These are phyloP conservation scores for Chrysaora quinquecirrha DNA, from an alignment of 30 jellyfish, hydroid and myxozoan genomes.

Conservation along the genomic window DNA sequence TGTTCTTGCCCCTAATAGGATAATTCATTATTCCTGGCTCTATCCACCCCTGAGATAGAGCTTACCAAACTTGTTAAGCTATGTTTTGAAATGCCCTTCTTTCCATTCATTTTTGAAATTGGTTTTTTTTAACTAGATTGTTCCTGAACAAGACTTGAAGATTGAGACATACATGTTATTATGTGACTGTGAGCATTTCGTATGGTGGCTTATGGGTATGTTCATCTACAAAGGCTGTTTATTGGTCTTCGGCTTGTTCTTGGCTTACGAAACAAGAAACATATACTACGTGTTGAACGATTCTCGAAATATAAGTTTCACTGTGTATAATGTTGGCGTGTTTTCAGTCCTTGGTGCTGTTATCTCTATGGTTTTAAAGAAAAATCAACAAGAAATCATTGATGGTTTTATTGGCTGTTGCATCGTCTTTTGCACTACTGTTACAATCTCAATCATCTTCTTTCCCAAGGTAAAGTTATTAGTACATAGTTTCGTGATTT, in stretches of 20 bases:
- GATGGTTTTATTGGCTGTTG: slow-evolving; percentile 31
- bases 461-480: slow-evolving; percentile 42
- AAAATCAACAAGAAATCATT: slow-evolving; percentile 17
- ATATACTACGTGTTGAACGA: slow-evolving; percentile 23
- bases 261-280: slow-evolving; percentile 44
- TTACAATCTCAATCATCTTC: slow-evolving; percentile 14
- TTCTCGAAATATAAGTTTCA: slow-evolving; percentile 21
- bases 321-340: slow-evolving; percentile 28
- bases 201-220: slow-evolving; percentile 34
- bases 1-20: too few relatives aligned
- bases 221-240: slow-evolving; percentile 34
- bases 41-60: too few relatives aligned
- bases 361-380: slow-evolving; percentile 18
- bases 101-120: too few relatives aligned
- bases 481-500: too few relatives aligned
- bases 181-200: slow-evolving; percentile 6
- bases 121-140: too few relatives aligned
- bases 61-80: too few relatives aligned
- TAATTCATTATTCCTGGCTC: too few relatives aligned
- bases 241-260: slow-evolving; percentile 30
- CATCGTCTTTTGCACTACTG: slow-evolving; percentile 33
- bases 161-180: slow-evolving; percentile 9
- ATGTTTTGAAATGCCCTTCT: too few relatives aligned
- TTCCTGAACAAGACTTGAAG: slow-evolving; percentile 14
- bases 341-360: slow-evolving; percentile 33